These are phyloP conservation scores for Dasypogon diadema DNA, from an alignment of 2,888 invertebrate species.

Conservation along the genomic window DNA sequence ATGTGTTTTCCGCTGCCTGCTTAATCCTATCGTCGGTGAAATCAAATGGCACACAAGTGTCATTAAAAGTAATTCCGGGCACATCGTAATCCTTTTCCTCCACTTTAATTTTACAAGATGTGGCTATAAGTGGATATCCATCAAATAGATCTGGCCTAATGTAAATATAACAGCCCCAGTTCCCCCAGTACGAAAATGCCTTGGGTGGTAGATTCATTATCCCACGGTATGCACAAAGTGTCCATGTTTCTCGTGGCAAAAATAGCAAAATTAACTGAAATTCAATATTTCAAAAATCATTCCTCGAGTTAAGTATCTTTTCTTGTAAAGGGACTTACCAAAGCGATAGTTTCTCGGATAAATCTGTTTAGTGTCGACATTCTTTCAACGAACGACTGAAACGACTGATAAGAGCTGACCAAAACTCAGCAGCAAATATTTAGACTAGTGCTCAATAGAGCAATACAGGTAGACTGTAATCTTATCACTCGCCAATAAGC, in stretches of 20 bases:
- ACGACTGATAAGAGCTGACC: slow-evolving; percentile 23
- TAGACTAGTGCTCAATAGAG: not conserved
- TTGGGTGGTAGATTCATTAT: slow-evolving; percentile 52
- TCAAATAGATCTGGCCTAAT: slow-evolving; percentile 57
- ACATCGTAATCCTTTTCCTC: slow-evolving; percentile 43
- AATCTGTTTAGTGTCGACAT: slow-evolving; percentile 16
- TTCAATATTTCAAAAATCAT: not conserved
- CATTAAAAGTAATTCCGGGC: slow-evolving; percentile 54
- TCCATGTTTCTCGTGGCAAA: slow-evolving; percentile 5
- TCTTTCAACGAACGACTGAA: not conserved
- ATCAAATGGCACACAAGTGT: slow-evolving; percentile 55
- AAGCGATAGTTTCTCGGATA: not conserved
- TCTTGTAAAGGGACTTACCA: not conserved
- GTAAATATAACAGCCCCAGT: slow-evolving; percentile 59
- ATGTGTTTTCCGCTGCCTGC: slow-evolving; percentile 54
- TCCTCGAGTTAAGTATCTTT: not conserved
- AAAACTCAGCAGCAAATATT: not conserved
- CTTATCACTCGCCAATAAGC: no score
- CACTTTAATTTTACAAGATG: slow-evolving; percentile 32
- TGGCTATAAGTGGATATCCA: slow-evolving; percentile 46
- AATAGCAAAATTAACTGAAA: not conserved
- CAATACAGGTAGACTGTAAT: not conserved
- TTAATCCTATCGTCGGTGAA: slow-evolving; percentile 50
- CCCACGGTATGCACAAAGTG: slow-evolving; percentile 56
- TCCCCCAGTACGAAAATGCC: slow-evolving; percentile 56